A percentile compares a stretch with the other conserved stretches of the same genome.
Conservation (phyloP, 2,888 invertebrate species). For the Conops quadrifasciatus region DNA sequence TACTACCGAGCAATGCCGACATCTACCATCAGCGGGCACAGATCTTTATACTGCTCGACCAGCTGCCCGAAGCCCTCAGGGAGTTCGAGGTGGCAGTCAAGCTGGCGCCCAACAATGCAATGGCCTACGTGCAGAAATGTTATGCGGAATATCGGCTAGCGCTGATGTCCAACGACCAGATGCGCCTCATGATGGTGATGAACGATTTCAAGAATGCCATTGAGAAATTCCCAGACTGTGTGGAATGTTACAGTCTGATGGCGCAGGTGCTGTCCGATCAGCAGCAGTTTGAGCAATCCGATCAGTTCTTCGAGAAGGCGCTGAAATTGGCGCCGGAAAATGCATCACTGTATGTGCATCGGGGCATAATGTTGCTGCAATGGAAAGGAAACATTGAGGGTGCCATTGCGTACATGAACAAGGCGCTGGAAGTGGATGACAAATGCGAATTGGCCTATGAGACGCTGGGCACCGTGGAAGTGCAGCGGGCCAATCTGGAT, state of each 20-base stretch:
- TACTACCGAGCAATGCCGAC: conserved; percentile 85
- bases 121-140: conserved; percentile 89
- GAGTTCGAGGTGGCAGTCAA: conserved; percentile 86
- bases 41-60: conserved; percentile 83
- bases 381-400: conserved; percentile 85
- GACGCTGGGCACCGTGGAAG: conserved; percentile 93
- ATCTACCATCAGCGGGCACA: conserved; percentile 93
- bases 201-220: conserved; percentile 79
- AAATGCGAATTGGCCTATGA: conserved; percentile 96
- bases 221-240: conserved; percentile 81
- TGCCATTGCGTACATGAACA: conserved; percentile 79
- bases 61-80: conserved; percentile 79
- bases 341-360: conserved; percentile 87
- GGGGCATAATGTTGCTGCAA: conserved; percentile 83
- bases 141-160: conserved; percentile 86
- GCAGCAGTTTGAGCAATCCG: conserved; percentile 83
- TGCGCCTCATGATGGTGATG: conserved; percentile 73
- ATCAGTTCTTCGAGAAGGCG: conserved; percentile 82
- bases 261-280: conserved; percentile 91
- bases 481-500: conserved; percentile 84
- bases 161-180: conserved; percentile 70
- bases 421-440: conserved; percentile 86
- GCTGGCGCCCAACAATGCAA: conserved; percentile 83
- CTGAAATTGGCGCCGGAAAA: conserved; percentile 83
- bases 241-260: conserved; percentile 87